Percentiles rank a stretch among this genome's conserved stretches.
phyloP scores from a whole-genome alignment of 2,797 vertebrate species.

The Hephaestus fuliginosus region DNA sequence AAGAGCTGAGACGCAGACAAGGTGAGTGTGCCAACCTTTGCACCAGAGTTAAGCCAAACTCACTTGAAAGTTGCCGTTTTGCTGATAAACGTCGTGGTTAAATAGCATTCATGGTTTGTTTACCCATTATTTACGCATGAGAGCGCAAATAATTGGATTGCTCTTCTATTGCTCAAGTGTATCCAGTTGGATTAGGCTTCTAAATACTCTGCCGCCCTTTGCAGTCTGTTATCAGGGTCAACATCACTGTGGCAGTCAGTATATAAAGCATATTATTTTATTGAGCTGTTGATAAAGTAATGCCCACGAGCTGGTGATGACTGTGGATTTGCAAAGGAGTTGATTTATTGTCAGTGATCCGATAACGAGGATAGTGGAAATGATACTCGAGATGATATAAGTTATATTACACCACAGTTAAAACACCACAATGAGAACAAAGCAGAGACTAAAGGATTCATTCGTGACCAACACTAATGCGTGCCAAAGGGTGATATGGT shows the following conservation, averaged over 20 bases:
- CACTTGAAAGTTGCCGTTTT: neutral
- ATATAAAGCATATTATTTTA: neutral
- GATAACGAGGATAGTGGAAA: neutral
- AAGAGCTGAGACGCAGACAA: neutral
- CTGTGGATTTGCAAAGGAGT: too few relatives aligned
- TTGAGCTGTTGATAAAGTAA: neutral
- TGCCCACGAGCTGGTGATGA: neutral
- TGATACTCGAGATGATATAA: neutral
- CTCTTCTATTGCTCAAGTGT: conserved; percentile 29
- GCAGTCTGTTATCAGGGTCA: conserved; percentile 30
- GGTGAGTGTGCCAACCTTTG: too few relatives aligned
- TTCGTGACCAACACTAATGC: conserved; percentile 29
- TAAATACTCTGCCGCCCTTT: conserved; percentile 16
- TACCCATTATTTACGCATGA: conserved; percentile 1
- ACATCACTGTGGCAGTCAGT: neutral
- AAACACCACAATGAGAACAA: conserved; percentile 4
- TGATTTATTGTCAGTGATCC: neutral
- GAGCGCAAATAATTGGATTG: conserved; percentile 31
- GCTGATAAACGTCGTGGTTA: neutral
- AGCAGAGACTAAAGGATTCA: conserved; percentile 2
- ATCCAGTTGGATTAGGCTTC: conserved; percentile 41
- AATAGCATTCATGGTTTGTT: conserved; percentile 23
- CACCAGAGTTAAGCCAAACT: neutral
- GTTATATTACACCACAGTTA: neutral
- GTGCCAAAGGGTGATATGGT: conserved; percentile 22